Evolutionary conservation across 2,888 invertebrate genomes (phyloP).

Genomic region (Chrysolina oricalcia): DNA sequence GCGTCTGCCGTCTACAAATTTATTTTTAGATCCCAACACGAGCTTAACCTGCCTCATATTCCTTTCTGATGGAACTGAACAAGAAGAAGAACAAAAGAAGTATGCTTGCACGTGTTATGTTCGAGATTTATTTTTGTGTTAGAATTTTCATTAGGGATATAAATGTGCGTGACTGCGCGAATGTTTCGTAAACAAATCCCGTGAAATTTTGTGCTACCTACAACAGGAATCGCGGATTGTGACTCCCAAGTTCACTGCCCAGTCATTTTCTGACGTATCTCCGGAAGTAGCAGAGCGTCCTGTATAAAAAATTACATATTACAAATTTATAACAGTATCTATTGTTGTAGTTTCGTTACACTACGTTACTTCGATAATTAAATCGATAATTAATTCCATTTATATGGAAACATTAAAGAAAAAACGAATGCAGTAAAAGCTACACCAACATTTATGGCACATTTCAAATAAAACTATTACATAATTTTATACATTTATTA

Average conservation of each 20-base stretch:
- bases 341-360: conserved; percentile 12
- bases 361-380: conserved; percentile 12
- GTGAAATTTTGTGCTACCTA: not conserved
- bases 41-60: conserved; percentile 17
- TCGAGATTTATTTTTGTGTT: not conserved
- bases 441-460: no score
- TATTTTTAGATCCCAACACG: conserved; percentile 17
- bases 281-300: conserved; percentile 10
- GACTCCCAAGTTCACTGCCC: conserved; percentile 1
- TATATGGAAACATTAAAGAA: not conserved
- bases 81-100: conserved; percentile 22
- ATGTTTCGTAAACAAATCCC: no score
- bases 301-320: conserved; percentile 31
- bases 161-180: not conserved
- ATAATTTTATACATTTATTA: no score
- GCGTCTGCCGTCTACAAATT: conserved; percentile 20
- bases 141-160: not conserved
- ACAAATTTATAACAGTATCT: conserved; percentile 17
- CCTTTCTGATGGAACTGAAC: conserved; percentile 14
- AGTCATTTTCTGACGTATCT: conserved; percentile 4
- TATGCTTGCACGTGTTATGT: conserved; percentile 22
- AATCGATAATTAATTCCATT: not conserved
- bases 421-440: not conserved
- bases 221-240: conserved; percentile 11
- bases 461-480: no score